A percentile compares a stretch with the other conserved stretches of the same genome.
Evolutionary conservation across 2,113 vertebrate species (phyloP).

Genomic region (Catharus fuscescens): DNA sequence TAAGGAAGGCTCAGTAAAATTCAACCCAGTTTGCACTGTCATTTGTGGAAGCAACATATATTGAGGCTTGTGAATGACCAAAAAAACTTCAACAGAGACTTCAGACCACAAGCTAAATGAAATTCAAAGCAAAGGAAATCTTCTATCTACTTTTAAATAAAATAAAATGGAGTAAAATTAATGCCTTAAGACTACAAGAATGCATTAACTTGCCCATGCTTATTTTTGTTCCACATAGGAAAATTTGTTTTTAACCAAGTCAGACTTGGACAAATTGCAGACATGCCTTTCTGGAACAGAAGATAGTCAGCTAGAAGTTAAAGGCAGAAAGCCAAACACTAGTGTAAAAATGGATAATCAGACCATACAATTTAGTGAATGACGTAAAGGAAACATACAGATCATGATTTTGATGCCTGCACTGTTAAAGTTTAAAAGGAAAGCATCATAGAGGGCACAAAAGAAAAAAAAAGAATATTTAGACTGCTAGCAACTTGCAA

Average conservation of each 20-base stretch:
- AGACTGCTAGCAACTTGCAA: not conserved
- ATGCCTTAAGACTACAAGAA: not conserved
- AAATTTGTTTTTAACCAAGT: not conserved
- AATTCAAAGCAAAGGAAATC: not conserved
- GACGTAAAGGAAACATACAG: not conserved
- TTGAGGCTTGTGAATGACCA: not conserved
- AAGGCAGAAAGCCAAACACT: not conserved
- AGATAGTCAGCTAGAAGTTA: conserved; percentile 1
- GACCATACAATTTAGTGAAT: not conserved
- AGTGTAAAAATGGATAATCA: conserved; percentile 33
- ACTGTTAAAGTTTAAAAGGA: not conserved
- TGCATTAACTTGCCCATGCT: not conserved
- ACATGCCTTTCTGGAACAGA: conserved; percentile 45
- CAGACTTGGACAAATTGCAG: conserved; percentile 47
- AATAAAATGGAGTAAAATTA: conserved; percentile 4
- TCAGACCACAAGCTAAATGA: not conserved
- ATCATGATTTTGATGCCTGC: not conserved
- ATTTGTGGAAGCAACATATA: not conserved
- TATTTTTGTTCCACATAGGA: conserved; percentile 5
- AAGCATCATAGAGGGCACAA: not conserved
- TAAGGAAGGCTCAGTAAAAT: not conserved
- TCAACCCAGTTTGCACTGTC: not conserved
- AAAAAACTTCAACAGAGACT: not conserved
- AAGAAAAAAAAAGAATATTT: not conserved
- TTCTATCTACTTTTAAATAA: not conserved